These are phyloP conservation scores for Bos indicus DNA, from an alignment of 2,113 vertebrate species.

Conservation along the genomic window DNA sequence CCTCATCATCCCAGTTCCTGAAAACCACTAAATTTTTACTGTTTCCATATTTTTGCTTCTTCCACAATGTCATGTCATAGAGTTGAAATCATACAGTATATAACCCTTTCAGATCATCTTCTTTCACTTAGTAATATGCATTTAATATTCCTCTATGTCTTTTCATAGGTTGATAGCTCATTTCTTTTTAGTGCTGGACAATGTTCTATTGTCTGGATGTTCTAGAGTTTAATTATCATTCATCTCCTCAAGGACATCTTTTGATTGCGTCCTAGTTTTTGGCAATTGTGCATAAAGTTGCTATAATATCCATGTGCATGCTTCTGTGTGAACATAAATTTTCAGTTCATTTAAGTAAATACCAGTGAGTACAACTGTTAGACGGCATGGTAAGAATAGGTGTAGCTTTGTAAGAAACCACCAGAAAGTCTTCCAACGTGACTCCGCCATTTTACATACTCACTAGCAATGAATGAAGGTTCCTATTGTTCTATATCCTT, in stretches of 20 bases:
- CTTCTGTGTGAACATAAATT: background rate
- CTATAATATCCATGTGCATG: background rate
- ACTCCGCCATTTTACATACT: no score
- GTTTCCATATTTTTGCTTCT: background rate
- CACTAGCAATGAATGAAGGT: background rate
- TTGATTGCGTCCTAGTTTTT: background rate
- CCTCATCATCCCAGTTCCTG: background rate
- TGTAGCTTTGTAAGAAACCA: background rate
- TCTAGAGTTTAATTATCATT: background rate
- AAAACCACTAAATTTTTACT: background rate
- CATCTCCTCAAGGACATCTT: background rate
- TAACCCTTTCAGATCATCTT: background rate
- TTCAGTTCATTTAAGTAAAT: background rate
- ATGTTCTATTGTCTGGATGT: background rate
- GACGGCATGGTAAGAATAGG: background rate
- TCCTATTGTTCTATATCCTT: background rate
- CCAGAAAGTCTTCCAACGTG: background rate
- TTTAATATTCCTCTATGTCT: background rate
- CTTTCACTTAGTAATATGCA: background rate
- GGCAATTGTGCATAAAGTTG: background rate
- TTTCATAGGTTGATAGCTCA: background rate
- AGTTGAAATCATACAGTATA: background rate
- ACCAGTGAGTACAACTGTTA: background rate
- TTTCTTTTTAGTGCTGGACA: background rate
- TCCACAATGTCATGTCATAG: no score